Evolutionary conservation across 2,888 invertebrate species (phyloP).

Genomic region (Bruchidius siliquastri): DNA sequence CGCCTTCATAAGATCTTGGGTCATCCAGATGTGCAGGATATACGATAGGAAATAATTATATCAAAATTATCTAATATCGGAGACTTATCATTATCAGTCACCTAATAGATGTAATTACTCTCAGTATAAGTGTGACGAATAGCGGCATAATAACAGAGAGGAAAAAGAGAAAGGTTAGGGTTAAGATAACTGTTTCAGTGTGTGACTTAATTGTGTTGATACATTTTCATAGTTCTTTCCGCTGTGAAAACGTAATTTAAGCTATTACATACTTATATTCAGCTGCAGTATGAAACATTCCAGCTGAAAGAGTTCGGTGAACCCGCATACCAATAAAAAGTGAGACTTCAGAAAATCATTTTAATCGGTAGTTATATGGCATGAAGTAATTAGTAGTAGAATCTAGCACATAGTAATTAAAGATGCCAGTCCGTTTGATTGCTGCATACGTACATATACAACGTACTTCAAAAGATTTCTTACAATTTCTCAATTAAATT

Average conservation of each 20-base stretch:
- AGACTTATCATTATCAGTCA: background rate
- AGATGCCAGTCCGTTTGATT: too few species aligned
- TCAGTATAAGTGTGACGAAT: background rate
- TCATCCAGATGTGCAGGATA: background rate
- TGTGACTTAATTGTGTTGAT: background rate
- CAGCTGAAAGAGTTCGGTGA: background rate
- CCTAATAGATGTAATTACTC: background rate
- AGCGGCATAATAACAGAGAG: background rate
- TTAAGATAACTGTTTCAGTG: background rate
- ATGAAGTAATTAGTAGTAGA: background rate
- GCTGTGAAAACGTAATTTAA: background rate
- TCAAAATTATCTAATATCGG: background rate
- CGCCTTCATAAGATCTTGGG: background rate
- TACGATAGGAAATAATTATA: background rate
- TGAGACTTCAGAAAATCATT: background rate
- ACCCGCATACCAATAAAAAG: background rate
- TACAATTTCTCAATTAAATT: too few species aligned
- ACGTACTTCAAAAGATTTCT: too few species aligned
- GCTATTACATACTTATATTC: too few species aligned
- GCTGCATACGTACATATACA: too few species aligned
- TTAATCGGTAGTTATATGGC: background rate
- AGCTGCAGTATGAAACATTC: background rate
- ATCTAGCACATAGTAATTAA: background rate
- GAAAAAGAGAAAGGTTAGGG: background rate
- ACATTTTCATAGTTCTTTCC: background rate